Base-by-base conservation (phyloP, 2,113 vertebrate genomes). In the Trogon surrucura region DNA sequence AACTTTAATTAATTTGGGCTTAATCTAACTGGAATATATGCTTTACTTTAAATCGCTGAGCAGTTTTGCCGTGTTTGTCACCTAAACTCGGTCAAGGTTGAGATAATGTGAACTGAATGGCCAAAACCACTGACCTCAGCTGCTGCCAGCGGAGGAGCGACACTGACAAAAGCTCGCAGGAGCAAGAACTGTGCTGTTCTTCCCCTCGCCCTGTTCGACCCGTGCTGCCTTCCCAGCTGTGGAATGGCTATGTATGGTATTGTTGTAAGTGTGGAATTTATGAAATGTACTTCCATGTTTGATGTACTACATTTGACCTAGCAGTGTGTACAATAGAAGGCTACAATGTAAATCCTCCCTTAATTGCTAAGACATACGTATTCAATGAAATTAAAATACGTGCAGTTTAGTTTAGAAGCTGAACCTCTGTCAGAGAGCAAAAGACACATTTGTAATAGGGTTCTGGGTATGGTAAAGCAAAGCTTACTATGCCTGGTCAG, bases 271-370 rank as follows among this genome's bases (percentile, higher is more conserved):
- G 26, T 87, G 90, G 96, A 97, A 97, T 97, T 95, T 95, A 81
- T 85, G 88, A 96, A 96, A 93, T 61, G 75, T 71, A 67, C 22
- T 74, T 98, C 97, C 96, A 97, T 84, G 50, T 97, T 98, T 98
- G 98, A 98, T 98, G 97, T 97, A 98, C 98, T 98, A 96, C 93
- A 91, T 97, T 90, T 97, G 95, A 98, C 97, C 92, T 26, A 66
- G 89, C 85, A 88, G 83, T 96, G 95, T 95, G 88, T 96, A 95
- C 81, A 95, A 90, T 88, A 92, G 77, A 91, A 85, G 16, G 56
- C 80, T 93, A 80, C 79, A 67, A 93, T 84, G 92, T 97, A 97
- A 97, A 96, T 96, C 89, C 85, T 97, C 70, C 66, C 51, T 95
- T 97, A 93, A 96, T 97, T 97, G 95, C 87, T 94, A 80, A 91